These are phyloP conservation scores for Zelostemma sp. DNA, from an alignment of 1,140 invertebrate genomes.

Conservation along the genomic window DNA sequence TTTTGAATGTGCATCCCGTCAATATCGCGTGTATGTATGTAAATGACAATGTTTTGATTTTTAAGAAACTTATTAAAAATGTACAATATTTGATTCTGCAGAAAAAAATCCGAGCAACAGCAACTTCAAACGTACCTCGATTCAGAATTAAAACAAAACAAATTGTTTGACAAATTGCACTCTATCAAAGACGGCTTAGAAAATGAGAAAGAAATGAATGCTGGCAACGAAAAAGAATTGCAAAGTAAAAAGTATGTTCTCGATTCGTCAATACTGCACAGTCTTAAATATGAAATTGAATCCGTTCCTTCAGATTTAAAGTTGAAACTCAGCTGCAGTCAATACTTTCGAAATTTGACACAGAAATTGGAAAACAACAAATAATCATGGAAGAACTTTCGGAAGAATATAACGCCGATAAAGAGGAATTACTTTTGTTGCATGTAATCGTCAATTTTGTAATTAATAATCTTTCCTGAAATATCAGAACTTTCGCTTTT, in stretches of 20 bases:
- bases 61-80: too few species aligned
- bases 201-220: not conserved
- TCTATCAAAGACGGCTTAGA: not conserved
- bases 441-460: too few species aligned
- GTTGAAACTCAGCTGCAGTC: slow-evolving; percentile 43
- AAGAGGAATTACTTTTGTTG: slow-evolving; percentile 17
- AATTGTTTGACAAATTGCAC: not conserved
- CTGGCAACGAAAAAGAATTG: not conserved
- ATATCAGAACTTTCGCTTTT: slow-evolving; percentile 5
- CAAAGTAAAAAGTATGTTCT: not conserved
- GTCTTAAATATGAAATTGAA: too few species aligned
- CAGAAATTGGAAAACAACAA: slow-evolving; percentile 44
- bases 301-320: slow-evolving; percentile 47
- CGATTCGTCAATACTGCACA: too few species aligned
- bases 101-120: not conserved
- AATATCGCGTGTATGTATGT: too few species aligned
- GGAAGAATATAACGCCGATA: slow-evolving; percentile 24
- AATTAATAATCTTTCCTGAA: too few species aligned
- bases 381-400: slow-evolving; percentile 30
- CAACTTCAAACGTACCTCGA: not conserved
- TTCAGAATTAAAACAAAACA: not conserved
- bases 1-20: too few species aligned
- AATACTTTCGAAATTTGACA: slow-evolving; percentile 50
- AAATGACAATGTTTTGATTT: too few species aligned
- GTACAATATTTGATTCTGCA: too few species aligned